Percentiles rank a stretch among this genome's conserved stretches.
Evolutionary conservation across 2,888 invertebrate species (phyloP).

Genomic region (Cryptus viduatorius): DNA sequence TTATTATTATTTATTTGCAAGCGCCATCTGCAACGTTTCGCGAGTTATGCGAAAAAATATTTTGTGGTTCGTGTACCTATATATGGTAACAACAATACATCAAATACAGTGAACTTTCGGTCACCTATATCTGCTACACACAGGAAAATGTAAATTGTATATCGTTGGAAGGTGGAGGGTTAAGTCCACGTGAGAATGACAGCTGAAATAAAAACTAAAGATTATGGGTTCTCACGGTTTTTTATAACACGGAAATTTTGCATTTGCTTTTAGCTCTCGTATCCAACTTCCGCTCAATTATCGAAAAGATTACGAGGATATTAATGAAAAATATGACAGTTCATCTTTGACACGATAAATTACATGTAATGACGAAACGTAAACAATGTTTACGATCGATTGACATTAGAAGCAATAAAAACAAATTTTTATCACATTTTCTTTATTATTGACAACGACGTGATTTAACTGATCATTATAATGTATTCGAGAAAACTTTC

Average conservation of each 20-base stretch:
- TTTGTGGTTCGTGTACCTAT: too few relatives aligned
- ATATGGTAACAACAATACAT: too few relatives aligned
- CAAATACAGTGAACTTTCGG: too few relatives aligned
- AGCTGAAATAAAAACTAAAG: neutral
- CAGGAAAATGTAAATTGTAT: too few relatives aligned
- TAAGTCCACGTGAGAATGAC: conserved; percentile 4
- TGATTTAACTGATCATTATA: neutral
- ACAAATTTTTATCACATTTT: neutral
- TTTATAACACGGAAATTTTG: neutral
- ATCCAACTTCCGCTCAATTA: too few relatives aligned
- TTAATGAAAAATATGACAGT: too few relatives aligned
- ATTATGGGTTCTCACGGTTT: neutral
- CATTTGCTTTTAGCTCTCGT: neutral
- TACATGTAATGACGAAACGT: too few relatives aligned
- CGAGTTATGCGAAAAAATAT: too few relatives aligned
- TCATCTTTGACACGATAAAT: too few relatives aligned
- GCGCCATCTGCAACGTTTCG: too few relatives aligned
- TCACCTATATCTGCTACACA: too few relatives aligned
- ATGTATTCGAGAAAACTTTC: conserved; percentile 24
- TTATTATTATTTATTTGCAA: neutral
- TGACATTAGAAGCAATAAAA: too few relatives aligned
- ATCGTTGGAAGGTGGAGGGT: neutral
- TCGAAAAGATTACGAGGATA: neutral
- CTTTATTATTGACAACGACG: neutral
- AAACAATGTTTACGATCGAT: neutral